Evolutionary conservation across 2,888 invertebrate genomes (phyloP), one percentile per base, ranked within the genome.

Genomic region (Eupeodes latifasciatus): DNA sequence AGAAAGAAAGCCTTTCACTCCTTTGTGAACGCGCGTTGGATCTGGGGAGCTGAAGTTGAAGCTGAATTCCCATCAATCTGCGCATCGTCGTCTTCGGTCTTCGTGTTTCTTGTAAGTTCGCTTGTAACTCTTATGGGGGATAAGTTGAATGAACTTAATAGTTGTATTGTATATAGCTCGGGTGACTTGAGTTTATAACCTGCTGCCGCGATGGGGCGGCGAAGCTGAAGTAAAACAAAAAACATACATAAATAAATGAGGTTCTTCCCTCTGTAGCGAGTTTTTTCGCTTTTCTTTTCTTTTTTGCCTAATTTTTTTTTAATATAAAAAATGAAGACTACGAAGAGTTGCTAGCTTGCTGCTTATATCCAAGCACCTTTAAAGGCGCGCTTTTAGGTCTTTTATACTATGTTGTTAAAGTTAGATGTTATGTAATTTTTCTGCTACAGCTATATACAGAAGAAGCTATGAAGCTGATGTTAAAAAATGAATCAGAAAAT

Each of bases 1-100:
- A 49, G 27, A 27, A 77, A 72, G 86, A 87, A 87, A 87, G 79
- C 79, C 83, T 87, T 87, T 87, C 86, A 83, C 83, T 83, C 49
- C 34, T 14, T 14, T 59, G 14, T 59, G 34, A 4, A 9, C 40
- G 5, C 6, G 40, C 40, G 40, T 5, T 40, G 40, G 27, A 27
- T 27, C 27, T 27, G 27, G 27, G 27, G 27, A 27, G 27, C 9
- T 40, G 40, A 9, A 40, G 40, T 40, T 36, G 1, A 1, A 40
- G 51, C 51, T 53, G 55, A 10, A n/a, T 87, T 83, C 76, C 66
- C 80, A 76, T 80, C 66, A 59, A 66, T 81, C 66, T 76, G 61
- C 53, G 40, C 49, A 9, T 40, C 40, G 40, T 40, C 40, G 40
- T 40, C 40, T 19, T 40, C 40, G 72, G 40, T 40, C 40, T 40